Percentiles rank a stretch among this genome's conserved stretches.
Evolutionary conservation across 2,888 invertebrate species (phyloP).

Genomic region (Drosophila pegasa): DNA sequence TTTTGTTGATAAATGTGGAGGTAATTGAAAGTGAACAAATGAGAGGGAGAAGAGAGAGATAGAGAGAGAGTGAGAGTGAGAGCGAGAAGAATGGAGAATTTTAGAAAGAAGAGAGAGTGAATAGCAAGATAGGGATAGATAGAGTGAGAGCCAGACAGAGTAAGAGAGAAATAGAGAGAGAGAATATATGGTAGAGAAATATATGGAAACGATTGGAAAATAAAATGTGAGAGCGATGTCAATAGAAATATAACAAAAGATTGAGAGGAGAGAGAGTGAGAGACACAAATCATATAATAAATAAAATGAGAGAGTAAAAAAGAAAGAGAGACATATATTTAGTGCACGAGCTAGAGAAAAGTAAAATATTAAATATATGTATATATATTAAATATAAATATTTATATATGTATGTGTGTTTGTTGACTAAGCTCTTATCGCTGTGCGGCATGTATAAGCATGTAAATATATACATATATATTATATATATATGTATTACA

Average conservation of each 20-base stretch:
- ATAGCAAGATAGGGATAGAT: background rate
- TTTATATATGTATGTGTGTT: background rate
- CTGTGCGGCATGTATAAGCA: background rate
- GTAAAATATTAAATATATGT: background rate
- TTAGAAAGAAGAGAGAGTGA: background rate
- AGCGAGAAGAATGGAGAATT: background rate
- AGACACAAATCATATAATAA: too few relatives aligned
- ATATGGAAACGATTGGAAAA: too few relatives aligned
- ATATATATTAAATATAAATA: background rate
- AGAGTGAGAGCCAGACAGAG: background rate
- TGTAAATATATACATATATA: background rate
- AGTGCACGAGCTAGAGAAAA: background rate
- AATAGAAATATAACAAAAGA: too few relatives aligned
- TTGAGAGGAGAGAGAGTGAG: background rate
- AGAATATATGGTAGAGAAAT: too few relatives aligned
- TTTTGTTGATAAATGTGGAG: background rate
- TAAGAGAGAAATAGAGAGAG: background rate
- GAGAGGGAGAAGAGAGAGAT: background rate
- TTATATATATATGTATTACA: background rate
- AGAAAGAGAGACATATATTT: too few relatives aligned
- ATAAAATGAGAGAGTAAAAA: too few relatives aligned
- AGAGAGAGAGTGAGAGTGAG: background rate
- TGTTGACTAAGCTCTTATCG: background rate
- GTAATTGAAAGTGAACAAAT: background rate
- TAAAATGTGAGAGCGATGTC: too few relatives aligned